A percentile compares a stretch with the other conserved stretches of the same genome.
Conservation (phyloP, 2,797 vertebrate genomes). For the Sebastes nivosus region DNA sequence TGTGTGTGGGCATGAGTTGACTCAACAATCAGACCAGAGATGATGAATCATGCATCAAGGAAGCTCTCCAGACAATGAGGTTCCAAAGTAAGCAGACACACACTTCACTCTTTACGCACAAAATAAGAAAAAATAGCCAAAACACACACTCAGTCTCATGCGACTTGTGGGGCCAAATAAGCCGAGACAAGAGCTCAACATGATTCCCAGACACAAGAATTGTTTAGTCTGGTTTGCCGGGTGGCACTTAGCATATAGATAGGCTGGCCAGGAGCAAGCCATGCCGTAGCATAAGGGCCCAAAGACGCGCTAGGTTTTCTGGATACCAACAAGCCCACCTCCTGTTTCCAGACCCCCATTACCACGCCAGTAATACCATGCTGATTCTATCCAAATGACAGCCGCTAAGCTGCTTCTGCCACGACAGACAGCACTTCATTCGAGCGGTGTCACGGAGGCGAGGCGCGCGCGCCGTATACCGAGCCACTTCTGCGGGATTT, state of each 20-base stretch:
- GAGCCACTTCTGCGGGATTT: constrained; percentile 55
- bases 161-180: constrained; percentile 49
- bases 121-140: constrained; percentile 19
- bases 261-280: constrained; percentile 47
- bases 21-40: constrained; percentile 35
- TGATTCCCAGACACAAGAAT: constrained; percentile 46
- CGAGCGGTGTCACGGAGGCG: constrained; percentile 22
- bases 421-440: constrained; percentile 56
- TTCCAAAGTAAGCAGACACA: constrained; percentile 29
- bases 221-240: constrained; percentile 57
- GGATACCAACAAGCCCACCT: constrained; percentile 48
- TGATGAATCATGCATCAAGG: constrained; percentile 48
- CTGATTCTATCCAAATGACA: constrained; percentile 58
- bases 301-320: constrained; percentile 19
- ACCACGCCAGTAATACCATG: constrained; percentile 29
- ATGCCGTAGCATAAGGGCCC: constrained; percentile 15
- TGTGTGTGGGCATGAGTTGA: constrained; percentile 28
- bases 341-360: constrained; percentile 45
- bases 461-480: background rate
- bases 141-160: constrained; percentile 21
- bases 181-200: constrained; percentile 53
- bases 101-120: constrained; percentile 26
- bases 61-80: constrained; percentile 41
- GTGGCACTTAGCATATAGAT: constrained; percentile 80
- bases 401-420: constrained; percentile 49